Conservation (phyloP, 2,888 invertebrate species). For the Spilosoma lubricipeda region DNA sequence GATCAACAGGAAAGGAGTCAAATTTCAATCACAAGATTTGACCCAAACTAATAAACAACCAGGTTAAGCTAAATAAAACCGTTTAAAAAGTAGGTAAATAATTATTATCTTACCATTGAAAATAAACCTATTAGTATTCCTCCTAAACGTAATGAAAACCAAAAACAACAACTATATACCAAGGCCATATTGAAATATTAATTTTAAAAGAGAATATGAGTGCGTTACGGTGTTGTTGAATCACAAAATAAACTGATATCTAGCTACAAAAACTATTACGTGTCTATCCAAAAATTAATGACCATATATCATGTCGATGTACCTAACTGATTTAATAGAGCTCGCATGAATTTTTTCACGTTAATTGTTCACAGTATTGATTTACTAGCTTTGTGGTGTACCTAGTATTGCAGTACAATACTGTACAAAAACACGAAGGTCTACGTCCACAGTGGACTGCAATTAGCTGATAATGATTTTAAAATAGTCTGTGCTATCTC, state of each 20-base stretch:
- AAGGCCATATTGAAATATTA: conserved; percentile 65
- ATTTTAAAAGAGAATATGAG: background rate
- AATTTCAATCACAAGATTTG: too few species aligned
- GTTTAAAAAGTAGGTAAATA: background rate
- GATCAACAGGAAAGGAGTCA: too few species aligned
- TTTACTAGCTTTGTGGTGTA: conserved; percentile 29
- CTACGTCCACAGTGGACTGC: too few species aligned
- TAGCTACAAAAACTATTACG: conserved; percentile 1
- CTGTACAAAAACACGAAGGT: background rate
- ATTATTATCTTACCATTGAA: conserved; percentile 67
- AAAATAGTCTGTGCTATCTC: too few species aligned
- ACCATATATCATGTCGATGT: conserved; percentile 15
- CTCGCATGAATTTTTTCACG: conserved; percentile 25
- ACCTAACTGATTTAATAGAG: conserved; percentile 21
- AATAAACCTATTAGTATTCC: conserved; percentile 77
- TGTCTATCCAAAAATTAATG: conserved; percentile 8
- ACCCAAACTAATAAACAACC: too few species aligned
- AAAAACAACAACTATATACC: conserved; percentile 81
- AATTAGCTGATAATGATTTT: too few species aligned
- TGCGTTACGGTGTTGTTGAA: background rate
- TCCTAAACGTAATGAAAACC: conserved; percentile 80
- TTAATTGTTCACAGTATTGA: conserved; percentile 41
- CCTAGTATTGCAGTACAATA: background rate
- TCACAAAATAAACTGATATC: conserved; percentile 13
- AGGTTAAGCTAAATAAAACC: too few species aligned